A percentile compares a stretch with the other conserved stretches of the same genome.
Conservation (phyloP, 2,797 vertebrate species). For the Hippopotamyrus pictus region DNA sequence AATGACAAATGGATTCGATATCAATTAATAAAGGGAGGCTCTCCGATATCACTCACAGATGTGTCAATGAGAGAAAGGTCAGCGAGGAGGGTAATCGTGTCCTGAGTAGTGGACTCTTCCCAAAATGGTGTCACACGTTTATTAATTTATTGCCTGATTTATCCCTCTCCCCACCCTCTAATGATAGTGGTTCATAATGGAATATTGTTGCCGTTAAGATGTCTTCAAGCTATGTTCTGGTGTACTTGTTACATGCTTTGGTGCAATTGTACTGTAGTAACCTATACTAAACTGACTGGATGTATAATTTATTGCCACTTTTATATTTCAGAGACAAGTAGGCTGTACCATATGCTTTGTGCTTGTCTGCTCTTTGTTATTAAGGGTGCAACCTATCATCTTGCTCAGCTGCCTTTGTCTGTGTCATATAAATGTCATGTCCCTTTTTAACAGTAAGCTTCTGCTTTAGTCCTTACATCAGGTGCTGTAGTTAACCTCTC, state of each 20-base stretch:
- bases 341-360: neutral
- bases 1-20: slow-evolving; percentile 19
- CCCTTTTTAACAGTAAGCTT: neutral
- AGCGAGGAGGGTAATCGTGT: neutral
- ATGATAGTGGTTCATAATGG: neutral
- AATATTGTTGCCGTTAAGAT: neutral
- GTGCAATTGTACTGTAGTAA: neutral
- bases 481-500: neutral
- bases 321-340: neutral
- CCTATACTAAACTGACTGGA: neutral
- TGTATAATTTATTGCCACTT: neutral
- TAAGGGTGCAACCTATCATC: neutral
- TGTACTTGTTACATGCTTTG: neutral
- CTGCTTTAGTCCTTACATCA: neutral
- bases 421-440: neutral
- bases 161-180: neutral
- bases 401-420: neutral
- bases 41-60: slow-evolving; percentile 8
- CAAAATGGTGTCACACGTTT: neutral
- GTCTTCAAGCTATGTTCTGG: neutral
- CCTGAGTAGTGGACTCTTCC: neutral
- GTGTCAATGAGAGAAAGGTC: slow-evolving; percentile 9
- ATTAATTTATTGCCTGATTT: slow-evolving; percentile 10
- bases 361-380: neutral
- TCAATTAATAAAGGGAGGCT: slow-evolving; percentile 19